Evolutionary conservation across 2,888 invertebrate species (phyloP), one percentile per base, ranked within the genome.

Genomic region (Luffia ferchaultella): DNA sequence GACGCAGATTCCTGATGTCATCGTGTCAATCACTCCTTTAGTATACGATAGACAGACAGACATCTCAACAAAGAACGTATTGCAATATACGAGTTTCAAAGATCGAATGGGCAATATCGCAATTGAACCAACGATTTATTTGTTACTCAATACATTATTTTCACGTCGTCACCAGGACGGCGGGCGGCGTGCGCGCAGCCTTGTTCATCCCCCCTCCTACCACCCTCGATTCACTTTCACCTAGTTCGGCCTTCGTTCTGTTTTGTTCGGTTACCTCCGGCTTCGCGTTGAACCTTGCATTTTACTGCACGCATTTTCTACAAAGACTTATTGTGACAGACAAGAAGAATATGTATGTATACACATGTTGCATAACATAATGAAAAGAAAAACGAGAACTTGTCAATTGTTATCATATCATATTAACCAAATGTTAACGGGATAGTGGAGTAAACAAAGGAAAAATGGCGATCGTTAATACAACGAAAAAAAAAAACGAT

Each of bases 181-280:
- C n/a, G 66, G 41, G 68, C 63, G 67, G 73, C 74, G 68, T 69
- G 75, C 73, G 73, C 68, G 73, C 77, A 80, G 75, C 80, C 80
- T 80, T 79, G 80, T 65, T 58, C 60, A 62, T 66, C 65, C 62
- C 57, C 58, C 55, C 50, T 54, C 57, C 53, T 51, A 51, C 53
- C 65, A 58, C 64, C 63, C 62, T 62, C 63, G 60, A 68, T 65
- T 67, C 68, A 76, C 80, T 78, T 78, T 78, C 78, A 77, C 80
- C 74, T 57, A 59, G 60, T 59, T 62, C 64, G 66, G 65, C 65
- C 61, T 61, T 57, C 54, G 30, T 54, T 53, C 52, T 63, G 58
- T 47, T 57, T 53, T 64, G 64, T 63, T 68, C 65, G 74, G 62
- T 56, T 58, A 54, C 62, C 63, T 66, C 65, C 65, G 66, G 62